Percentiles rank a stretch among this genome's conserved stretches.
Conservation (phyloP, 1,140 invertebrate genomes). For the Arctopsyche grandis region DNA sequence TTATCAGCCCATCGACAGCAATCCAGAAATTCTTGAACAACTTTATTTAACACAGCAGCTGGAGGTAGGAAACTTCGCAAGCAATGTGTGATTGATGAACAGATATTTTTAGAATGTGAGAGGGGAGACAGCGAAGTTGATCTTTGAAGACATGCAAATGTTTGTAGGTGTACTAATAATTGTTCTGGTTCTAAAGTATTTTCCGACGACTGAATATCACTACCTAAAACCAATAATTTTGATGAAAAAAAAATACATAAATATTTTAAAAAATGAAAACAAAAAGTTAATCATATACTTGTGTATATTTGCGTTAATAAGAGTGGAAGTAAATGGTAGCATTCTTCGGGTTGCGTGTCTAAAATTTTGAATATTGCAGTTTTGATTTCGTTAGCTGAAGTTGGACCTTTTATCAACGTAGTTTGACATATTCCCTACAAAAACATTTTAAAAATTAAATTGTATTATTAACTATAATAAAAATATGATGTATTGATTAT, state of each 20-base stretch:
- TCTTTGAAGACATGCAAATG: constrained; percentile 61
- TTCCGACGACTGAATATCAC: constrained; percentile 56
- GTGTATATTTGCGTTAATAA: constrained; percentile 46
- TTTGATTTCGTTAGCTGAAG: constrained; percentile 30
- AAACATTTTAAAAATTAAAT: constrained; percentile 13
- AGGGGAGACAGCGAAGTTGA: constrained; percentile 53
- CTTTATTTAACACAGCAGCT: constrained; percentile 62
- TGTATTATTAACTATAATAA: background rate
- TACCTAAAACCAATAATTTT: constrained; percentile 21
- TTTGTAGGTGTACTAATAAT: constrained; percentile 62
- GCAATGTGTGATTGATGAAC: constrained; percentile 58
- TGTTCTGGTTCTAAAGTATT: constrained; percentile 65
- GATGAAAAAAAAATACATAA: background rate
- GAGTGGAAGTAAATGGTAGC: constrained; percentile 39
- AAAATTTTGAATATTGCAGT: constrained; percentile 41
- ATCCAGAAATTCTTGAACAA: constrained; percentile 64
- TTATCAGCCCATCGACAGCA: constrained; percentile 60
- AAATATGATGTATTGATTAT: background rate
- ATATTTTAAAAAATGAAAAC: background rate
- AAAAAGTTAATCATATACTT: constrained; percentile 22
- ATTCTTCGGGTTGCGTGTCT: constrained; percentile 35
- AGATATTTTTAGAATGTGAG: constrained; percentile 55
- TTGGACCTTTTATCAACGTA: constrained; percentile 8
- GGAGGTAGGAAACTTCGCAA: constrained; percentile 62
- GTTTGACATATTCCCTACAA: constrained; percentile 49